Conservation (phyloP, 2,797 vertebrate genomes). For the Fistularia commersonii region DNA sequence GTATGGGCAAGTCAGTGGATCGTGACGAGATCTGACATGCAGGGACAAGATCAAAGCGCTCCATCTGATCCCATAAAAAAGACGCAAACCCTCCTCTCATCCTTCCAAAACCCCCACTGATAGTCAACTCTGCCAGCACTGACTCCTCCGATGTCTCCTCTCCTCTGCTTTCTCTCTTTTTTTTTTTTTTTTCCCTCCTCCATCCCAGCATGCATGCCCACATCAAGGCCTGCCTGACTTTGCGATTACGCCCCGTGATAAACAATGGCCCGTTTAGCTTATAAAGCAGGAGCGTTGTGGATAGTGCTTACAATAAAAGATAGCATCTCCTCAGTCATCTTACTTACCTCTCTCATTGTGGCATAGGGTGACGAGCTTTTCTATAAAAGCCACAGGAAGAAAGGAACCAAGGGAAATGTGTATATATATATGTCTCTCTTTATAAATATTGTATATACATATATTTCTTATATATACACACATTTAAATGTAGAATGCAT, state of each 20-base stretch:
- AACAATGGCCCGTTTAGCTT: slow-evolving; percentile 73
- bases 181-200: slow-evolving; percentile 27
- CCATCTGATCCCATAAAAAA: slow-evolving; percentile 76
- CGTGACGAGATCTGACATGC: slow-evolving; percentile 71
- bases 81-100: slow-evolving; percentile 72
- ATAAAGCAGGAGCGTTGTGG: slow-evolving; percentile 79
- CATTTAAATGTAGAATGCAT: too few species aligned
- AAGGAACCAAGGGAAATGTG: slow-evolving; percentile 32
- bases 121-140: slow-evolving; percentile 64
- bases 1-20: slow-evolving; percentile 71
- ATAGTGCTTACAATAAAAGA: slow-evolving; percentile 94
- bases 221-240: slow-evolving; percentile 61
- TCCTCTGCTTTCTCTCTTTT: slow-evolving; percentile 25
- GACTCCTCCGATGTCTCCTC: slow-evolving; percentile 62
- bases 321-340: slow-evolving; percentile 94
- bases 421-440: too few species aligned
- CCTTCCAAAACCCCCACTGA: slow-evolving; percentile 71
- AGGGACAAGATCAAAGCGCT: slow-evolving; percentile 76
- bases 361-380: slow-evolving; percentile 74
- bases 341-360: slow-evolving; percentile 87
- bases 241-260: slow-evolving; percentile 65
- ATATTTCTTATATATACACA: too few species aligned
- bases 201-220: slow-evolving; percentile 51
- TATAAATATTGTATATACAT: too few species aligned
- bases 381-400: slow-evolving; percentile 82